Percentiles rank a stretch among this genome's conserved stretches.
Evolutionary conservation across 2,888 invertebrate species (phyloP).

Genomic region (Willowsia nigromaculata): DNA sequence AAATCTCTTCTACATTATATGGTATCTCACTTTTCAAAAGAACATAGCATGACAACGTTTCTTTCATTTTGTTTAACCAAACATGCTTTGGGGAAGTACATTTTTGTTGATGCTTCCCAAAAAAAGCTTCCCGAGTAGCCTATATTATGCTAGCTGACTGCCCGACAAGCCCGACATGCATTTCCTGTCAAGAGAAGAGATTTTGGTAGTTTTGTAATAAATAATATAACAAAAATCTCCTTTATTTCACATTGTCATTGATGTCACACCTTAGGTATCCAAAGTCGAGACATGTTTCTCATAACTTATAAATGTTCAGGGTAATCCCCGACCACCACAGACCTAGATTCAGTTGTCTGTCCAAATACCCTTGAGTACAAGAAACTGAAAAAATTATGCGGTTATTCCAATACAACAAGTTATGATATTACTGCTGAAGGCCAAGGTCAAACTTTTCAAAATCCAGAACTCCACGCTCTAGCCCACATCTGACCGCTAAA

Average conservation of each 20-base stretch:
- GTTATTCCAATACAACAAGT: not conserved
- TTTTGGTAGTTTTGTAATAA: too few species aligned
- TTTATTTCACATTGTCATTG: too few species aligned
- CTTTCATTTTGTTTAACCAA: not conserved
- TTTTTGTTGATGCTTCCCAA: not conserved
- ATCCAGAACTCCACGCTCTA: not conserved
- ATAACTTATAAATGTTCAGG: too few species aligned
- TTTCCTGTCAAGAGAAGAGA: too few species aligned
- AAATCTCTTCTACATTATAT: not conserved
- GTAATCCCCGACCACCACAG: not conserved
- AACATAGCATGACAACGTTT: not conserved
- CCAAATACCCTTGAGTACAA: not conserved
- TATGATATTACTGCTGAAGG: slow-evolving; percentile 1
- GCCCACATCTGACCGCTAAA: not conserved
- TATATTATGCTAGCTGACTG: too few species aligned
- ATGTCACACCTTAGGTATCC: not conserved
- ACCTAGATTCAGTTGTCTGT: not conserved
- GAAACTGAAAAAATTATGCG: not conserved
- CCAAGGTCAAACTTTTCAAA: slow-evolving; percentile 16
- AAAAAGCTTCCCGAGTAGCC: not conserved
- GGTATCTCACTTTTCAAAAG: not conserved
- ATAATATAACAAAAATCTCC: too few species aligned
- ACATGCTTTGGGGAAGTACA: not conserved
- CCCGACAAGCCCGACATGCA: too few species aligned
- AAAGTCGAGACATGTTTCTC: too few species aligned